Base-by-base conservation (phyloP, 2,113 vertebrate genomes). In the Salminus brasiliensis region DNA sequence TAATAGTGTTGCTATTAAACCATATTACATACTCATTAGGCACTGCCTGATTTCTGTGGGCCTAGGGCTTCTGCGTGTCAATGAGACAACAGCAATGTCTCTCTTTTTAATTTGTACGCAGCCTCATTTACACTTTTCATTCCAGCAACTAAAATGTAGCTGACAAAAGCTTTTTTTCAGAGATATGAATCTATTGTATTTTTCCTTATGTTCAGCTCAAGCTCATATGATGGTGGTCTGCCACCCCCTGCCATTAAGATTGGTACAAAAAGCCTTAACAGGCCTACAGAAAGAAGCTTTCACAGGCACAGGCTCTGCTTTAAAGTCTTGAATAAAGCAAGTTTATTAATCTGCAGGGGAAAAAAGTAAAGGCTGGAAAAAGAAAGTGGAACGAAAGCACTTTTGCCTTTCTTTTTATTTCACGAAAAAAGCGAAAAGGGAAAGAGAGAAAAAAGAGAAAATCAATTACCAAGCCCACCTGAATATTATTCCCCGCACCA, bases 401-500 rank as follows among this genome's bases (percentile, higher is more conserved):
- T 92, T 93, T 92, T 89, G 88, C 88, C 89, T 93, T 93, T 94
- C 91, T 91, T 91, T 91, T 85, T 86, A 88, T 92, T 89, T 90
- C 85, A 86, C 94, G 91, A 95, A 96, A 95, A 96, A 95, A 95
- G 94, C 91, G n/a, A 23, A 41, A 30, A 66, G 47, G 55, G 67
- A 57, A 39, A 67, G 57, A 67, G 39, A 27, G 47, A 55, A 94
- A 95, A 94, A 94, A 96, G 94, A 92, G 90, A 95, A 95, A 98
- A 98, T 98, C 96, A 99, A 99, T 99, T 98, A 98, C 94, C 92
- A 95, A 92, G 92, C 93, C 95, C 95, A 98, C 97, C 97, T 98
- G 96, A 97, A 98, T 97, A 98, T 97, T 97, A 97, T 98, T 98
- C 96, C 92, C 94, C 94, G 85, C 88, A 86, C 90, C 87, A 88